Conservation (phyloP, 2,113 vertebrate genomes). For the Eulemur macaco region DNA sequence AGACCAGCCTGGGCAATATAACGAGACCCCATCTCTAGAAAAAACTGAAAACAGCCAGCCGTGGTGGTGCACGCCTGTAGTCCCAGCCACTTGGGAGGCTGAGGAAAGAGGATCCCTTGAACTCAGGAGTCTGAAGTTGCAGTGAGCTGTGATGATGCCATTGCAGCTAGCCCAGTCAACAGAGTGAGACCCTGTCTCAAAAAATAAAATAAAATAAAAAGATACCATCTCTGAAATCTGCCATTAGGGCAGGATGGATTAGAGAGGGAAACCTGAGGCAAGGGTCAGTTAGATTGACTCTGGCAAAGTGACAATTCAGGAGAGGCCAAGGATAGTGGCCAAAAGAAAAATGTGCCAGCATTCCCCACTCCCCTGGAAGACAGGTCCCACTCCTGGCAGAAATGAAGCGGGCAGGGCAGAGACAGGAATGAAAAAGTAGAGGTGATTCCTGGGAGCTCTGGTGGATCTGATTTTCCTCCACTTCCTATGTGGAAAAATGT, state of each 20-base stretch:
- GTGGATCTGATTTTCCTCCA: neutral
- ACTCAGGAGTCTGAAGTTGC: too few species aligned
- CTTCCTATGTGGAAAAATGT: neutral
- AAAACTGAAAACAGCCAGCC: neutral
- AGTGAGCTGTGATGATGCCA: too few species aligned
- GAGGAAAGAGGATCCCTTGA: neutral
- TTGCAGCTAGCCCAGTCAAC: too few species aligned
- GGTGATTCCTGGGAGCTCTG: neutral
- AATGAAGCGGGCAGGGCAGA: neutral
- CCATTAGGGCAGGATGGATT: neutral
- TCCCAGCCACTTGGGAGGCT: neutral
- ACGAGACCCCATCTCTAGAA: too few species aligned
- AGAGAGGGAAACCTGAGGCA: neutral
- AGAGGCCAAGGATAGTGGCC: neutral
- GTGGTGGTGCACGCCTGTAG: neutral
- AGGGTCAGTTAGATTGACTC: neutral
- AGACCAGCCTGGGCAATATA: neutral
- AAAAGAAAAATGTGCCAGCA: neutral
- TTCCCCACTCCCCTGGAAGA: neutral
- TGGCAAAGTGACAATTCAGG: neutral
- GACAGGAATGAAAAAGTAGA: neutral
- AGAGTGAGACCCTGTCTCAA: too few species aligned
- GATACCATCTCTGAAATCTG: neutral
- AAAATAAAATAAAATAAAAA: neutral
- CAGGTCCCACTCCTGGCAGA: neutral